Base-by-base conservation (phyloP, 2,888 invertebrate genomes). In the Argyresthia albistria region DNA sequence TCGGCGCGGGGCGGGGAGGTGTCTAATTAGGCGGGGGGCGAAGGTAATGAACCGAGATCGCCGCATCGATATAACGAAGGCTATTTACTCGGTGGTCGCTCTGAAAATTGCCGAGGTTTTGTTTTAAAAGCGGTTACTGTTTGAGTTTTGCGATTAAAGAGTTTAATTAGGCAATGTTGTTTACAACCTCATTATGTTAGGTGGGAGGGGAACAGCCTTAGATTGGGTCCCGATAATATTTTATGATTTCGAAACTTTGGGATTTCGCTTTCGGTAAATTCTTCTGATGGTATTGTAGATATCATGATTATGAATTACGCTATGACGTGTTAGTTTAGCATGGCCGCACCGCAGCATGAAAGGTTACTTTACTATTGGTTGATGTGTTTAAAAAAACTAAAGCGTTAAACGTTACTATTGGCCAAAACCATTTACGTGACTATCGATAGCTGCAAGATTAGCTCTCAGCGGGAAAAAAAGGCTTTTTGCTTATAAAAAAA, bases 101-200 rank as follows among this genome's bases (percentile, higher is more conserved):
- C 73, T 66, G 77, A 81, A 82, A 83, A 84, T 84, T 81, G 83
- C 82, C 76, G 37, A 80, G 80, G 82, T 83, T 84, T 83, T 84
- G 84, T 86, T 84, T 84, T 84, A 82, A 84, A 84, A 83, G 82
- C 83, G 80, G 81, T 82, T 77, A 80, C 79, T 82, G 83, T 83
- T 86, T 84, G 84, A 87, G 83, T 86, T 84, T 83, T 76, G 82
- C 84, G 86, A 86, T 87, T 84, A 86, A 84, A 80, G 83, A 84
- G 84, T 86, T 86, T 84, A 87, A 87, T 87, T 86, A 86, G 82
- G 82, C 81, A 75, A 73, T 71, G 80, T 87, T 87, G 84, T 87
- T 87, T 87, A 87, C 84, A 86, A 83, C 81, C 84, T 84, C 84
- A 83, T 87, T 87, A 86, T 73, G 72, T 75, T 72, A 72, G 73